Evolutionary conservation across 2,888 invertebrate genomes (phyloP).

Genomic region (Cantharis lateralis): DNA sequence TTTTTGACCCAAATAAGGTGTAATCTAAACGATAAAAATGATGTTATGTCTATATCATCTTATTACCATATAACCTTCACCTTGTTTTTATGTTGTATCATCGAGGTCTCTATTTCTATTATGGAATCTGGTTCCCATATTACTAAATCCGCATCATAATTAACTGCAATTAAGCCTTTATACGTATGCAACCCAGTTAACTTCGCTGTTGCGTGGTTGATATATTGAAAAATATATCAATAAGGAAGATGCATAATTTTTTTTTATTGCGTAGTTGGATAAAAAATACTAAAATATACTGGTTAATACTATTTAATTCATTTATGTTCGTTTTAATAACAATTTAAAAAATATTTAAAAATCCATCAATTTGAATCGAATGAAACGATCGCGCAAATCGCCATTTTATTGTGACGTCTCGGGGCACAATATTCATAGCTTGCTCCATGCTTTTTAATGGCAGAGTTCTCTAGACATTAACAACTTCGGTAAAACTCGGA

Average conservation of each 20-base stretch:
- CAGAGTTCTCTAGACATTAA: too few relatives aligned
- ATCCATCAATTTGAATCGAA: too few relatives aligned
- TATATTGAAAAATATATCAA: constrained; percentile 64
- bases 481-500: too few relatives aligned
- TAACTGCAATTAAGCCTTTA: constrained; percentile 67
- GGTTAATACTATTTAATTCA: too few relatives aligned
- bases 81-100: constrained; percentile 72
- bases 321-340: too few relatives aligned
- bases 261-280: too few relatives aligned
- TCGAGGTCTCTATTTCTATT: constrained; percentile 62
- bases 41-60: not conserved
- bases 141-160: constrained; percentile 74
- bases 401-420: too few relatives aligned
- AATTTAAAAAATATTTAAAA: too few relatives aligned
- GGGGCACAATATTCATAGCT: too few relatives aligned
- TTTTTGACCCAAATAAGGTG: constrained; percentile 67
- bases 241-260: constrained; percentile 59
- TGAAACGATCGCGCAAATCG: too few relatives aligned
- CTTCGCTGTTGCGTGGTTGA: constrained; percentile 66
- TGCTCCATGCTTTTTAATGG: too few relatives aligned
- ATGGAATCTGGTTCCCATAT: constrained; percentile 70
- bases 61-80: constrained; percentile 48
- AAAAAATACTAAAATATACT: too few relatives aligned
- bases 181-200: constrained; percentile 64
- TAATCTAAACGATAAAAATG: constrained; percentile 58